phyloP scores from a whole-genome alignment of 2,888 invertebrate species.

The Hirtodrosophila duncani region DNA sequence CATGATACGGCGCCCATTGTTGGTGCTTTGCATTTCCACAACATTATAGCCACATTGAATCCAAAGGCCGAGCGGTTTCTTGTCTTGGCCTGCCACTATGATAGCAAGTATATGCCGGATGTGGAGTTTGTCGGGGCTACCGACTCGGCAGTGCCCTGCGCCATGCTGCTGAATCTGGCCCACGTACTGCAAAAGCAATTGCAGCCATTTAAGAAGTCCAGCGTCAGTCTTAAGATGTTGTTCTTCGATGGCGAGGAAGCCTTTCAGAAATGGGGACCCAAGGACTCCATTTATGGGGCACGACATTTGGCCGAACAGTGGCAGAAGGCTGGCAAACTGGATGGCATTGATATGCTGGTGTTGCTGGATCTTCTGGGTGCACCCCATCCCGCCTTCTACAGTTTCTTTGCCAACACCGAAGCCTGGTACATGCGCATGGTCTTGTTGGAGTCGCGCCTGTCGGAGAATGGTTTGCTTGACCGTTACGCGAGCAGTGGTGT shows the following conservation, averaged over 20 bases:
- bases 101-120: conserved; percentile 83
- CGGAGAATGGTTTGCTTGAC: conserved; percentile 80
- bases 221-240: conserved; percentile 86
- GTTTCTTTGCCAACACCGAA: conserved; percentile 88
- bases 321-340: conserved; percentile 81
- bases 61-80: conserved; percentile 83
- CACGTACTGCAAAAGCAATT: conserved; percentile 83
- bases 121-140: conserved; percentile 83
- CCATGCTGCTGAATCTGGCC: conserved; percentile 91
- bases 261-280: conserved; percentile 90
- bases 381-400: conserved; percentile 89
- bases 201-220: conserved; percentile 78
- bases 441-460: conserved; percentile 84
- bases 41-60: conserved; percentile 86
- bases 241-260: conserved; percentile 99
- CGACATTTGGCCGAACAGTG: conserved; percentile 90
- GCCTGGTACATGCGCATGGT: conserved; percentile 86
- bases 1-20: conserved; percentile 82
- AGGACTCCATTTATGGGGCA: conserved; percentile 97
- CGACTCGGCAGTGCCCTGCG: conserved; percentile 97
- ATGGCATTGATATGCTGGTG: conserved; percentile 85
- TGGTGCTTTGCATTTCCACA: conserved; percentile 84
- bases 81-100: conserved; percentile 87
- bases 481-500: conserved; percentile 80
- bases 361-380: conserved; percentile 94